These are phyloP conservation scores for Cheirogaleus major DNA, from an alignment of 2,797 vertebrate genomes.

Conservation along the genomic window DNA sequence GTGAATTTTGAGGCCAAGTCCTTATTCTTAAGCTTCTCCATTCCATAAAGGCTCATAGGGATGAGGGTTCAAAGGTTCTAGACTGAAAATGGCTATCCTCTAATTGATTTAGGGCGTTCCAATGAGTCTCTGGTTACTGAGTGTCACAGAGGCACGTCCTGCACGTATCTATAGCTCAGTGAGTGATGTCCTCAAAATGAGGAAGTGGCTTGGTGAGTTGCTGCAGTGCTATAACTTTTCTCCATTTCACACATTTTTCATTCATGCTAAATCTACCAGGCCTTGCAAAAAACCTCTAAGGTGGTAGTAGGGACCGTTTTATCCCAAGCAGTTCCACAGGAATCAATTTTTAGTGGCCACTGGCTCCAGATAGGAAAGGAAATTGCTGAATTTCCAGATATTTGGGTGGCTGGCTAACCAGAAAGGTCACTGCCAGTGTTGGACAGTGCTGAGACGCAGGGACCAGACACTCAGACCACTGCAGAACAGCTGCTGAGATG, in stretches of 20 bases:
- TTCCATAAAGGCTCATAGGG: neutral
- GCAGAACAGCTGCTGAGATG: neutral
- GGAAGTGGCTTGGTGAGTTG: neutral
- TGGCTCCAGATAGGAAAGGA: neutral
- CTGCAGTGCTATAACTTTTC: neutral
- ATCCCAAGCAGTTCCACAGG: neutral
- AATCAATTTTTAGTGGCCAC: neutral
- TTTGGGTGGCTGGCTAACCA: neutral
- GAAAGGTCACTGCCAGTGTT: neutral
- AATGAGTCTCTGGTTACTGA: neutral
- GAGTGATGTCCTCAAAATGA: neutral
- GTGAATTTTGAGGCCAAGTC: neutral
- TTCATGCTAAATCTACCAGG: neutral
- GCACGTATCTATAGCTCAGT: neutral
- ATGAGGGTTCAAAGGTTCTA: neutral
- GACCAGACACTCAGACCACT: neutral
- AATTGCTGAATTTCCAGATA: neutral
- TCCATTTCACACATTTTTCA: neutral
- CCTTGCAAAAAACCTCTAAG: neutral
- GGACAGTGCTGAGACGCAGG: neutral
- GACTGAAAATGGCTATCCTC: neutral
- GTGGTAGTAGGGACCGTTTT: neutral
- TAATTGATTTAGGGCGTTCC: neutral
- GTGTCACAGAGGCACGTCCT: rapidly evolving
- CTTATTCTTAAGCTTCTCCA: neutral